Evolutionary conservation across 1,140 invertebrate species (phyloP).

Genomic region (Papilio glaucus): DNA sequence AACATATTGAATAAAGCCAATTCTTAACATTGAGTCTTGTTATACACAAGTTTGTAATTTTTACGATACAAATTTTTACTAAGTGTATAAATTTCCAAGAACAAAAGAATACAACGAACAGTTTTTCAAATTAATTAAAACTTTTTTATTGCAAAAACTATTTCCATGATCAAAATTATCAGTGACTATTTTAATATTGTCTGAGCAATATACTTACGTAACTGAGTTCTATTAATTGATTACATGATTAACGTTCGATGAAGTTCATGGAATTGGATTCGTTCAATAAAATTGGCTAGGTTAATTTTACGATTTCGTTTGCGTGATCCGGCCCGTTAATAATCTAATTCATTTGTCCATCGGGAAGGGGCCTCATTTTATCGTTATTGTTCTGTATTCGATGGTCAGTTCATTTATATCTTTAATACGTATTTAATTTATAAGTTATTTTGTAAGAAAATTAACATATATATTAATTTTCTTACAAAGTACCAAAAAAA

Average conservation of each 20-base stretch:
- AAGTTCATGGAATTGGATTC: slow-evolving; percentile 68
- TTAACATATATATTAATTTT: too few relatives aligned
- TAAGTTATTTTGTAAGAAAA: too few relatives aligned
- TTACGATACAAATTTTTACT: neutral
- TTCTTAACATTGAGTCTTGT: neutral
- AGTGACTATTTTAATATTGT: neutral
- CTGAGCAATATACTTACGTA: neutral
- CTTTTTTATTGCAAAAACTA: too few relatives aligned
- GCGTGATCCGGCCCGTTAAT: slow-evolving; percentile 80
- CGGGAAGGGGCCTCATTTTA: slow-evolving; percentile 69
- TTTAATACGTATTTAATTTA: slow-evolving; percentile 38
- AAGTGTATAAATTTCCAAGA: too few relatives aligned
- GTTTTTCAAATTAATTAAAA: too few relatives aligned
- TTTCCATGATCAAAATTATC: neutral
- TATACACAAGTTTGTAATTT: slow-evolving; percentile 37
- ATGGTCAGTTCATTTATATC: slow-evolving; percentile 56
- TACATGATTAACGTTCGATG: slow-evolving; percentile 30
- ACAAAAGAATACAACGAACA: too few relatives aligned
- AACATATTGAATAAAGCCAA: neutral
- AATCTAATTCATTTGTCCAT: slow-evolving; percentile 80
- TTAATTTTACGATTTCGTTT: slow-evolving; percentile 81
- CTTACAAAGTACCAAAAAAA: too few relatives aligned
- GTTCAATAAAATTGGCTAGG: slow-evolving; percentile 78
- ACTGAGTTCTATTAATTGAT: slow-evolving; percentile 18
- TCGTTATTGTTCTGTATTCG: slow-evolving; percentile 77